Evolutionary conservation across 2,888 invertebrate genomes (phyloP), one percentile per base, ranked within the genome.

Genomic region (Eledona agricola): DNA sequence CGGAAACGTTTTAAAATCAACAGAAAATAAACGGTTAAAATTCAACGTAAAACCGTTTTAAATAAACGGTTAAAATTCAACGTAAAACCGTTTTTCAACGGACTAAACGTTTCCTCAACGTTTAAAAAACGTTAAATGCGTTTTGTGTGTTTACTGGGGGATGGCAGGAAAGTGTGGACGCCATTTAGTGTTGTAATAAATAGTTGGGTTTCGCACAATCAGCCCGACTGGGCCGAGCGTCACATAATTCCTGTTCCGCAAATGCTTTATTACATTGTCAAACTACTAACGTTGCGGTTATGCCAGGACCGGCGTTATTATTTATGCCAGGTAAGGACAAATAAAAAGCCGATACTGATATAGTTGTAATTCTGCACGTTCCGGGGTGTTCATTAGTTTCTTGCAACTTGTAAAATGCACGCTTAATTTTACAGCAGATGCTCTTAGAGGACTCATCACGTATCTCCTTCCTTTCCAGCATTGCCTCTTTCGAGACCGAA

Each of bases 401-500:
- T 49, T 29, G 38, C 40, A 17, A 31, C 20, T 5, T 2, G 13
- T 3, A 50, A 32, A 55, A 64, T 63, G 65, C 66, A 61, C 65
- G 64, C 61, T 57, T 64, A 63, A 51, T 60, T 61, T 64, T 66
- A 64, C 66, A 66, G 11, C 16, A 29, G 19, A 29, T 29, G 19
- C 42, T 20, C 42, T 6, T 16, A 17, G 19, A 45, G 7, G 34
- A 26, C 37, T 12, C 29, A 47, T 47, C 47, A 37, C 47, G 47
- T 47, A 35, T n/a, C 25, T 25, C 12, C 15, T 37, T 47, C 47
- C 29, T 47, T 47, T 29, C 47, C 35, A 37, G 37, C 37, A 47
- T 17, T 26, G 47, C 20, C 26, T 47, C 37, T 20, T 47, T 22
- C 37, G 16, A 29, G 12, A 10, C 22, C 25, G 28, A 64, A 59